A percentile compares a stretch with the other conserved stretches of the same genome.
Evolutionary conservation across 2,113 vertebrate species (phyloP).

Genomic region (Caracal caracal): DNA sequence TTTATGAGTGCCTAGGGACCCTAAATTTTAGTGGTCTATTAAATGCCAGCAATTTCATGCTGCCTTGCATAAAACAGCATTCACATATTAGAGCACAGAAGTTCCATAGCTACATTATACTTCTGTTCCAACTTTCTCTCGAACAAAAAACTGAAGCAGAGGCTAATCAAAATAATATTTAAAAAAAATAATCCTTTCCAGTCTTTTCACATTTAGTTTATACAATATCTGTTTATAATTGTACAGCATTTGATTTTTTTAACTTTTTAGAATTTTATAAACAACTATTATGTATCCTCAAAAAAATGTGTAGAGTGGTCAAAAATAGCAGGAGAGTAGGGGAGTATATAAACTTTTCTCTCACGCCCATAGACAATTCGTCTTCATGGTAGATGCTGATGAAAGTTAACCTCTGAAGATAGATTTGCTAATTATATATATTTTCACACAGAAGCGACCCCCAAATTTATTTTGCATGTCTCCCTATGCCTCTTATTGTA

Average conservation of each 20-base stretch:
- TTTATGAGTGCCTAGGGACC: slow-evolving; percentile 90
- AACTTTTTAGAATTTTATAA: slow-evolving; percentile 61
- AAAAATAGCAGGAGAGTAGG: neutral
- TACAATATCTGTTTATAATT: slow-evolving; percentile 57
- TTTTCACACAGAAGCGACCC: slow-evolving; percentile 58
- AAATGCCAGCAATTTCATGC: slow-evolving; percentile 93
- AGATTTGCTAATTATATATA: neutral
- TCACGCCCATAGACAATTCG: neutral
- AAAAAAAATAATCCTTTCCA: slow-evolving; percentile 71
- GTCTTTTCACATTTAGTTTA: slow-evolving; percentile 64
- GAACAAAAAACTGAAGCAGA: slow-evolving; percentile 82
- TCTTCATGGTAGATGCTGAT: neutral
- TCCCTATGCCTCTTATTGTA: slow-evolving; percentile 44
- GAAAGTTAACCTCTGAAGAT: slow-evolving; percentile 30
- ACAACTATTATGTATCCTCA: slow-evolving; percentile 52
- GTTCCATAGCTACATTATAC: slow-evolving; percentile 88
- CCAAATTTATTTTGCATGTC: slow-evolving; percentile 40
- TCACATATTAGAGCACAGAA: slow-evolving; percentile 87
- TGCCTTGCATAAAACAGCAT: slow-evolving; percentile 92
- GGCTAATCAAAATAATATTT: slow-evolving; percentile 80
- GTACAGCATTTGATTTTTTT: slow-evolving; percentile 40
- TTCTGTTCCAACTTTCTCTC: slow-evolving; percentile 77
- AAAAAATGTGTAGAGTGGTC: slow-evolving; percentile 39
- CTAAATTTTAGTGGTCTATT: slow-evolving; percentile 93
- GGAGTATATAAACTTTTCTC: neutral